Conservation (phyloP, 2,113 vertebrate genomes). For the Dasyurus viverrinus region DNA sequence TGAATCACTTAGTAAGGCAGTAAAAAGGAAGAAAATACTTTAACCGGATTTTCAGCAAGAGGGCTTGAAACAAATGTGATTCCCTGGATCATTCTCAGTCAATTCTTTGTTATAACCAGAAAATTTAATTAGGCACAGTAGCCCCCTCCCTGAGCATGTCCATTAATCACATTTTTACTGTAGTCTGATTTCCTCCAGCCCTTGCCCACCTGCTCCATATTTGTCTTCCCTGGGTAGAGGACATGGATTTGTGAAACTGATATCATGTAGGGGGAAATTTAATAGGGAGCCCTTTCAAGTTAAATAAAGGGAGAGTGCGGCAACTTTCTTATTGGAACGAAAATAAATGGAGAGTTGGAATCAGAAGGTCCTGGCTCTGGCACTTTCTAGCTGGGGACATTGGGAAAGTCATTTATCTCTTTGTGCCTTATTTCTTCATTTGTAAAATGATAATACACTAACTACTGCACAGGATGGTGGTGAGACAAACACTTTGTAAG, state of each 20-base stretch:
- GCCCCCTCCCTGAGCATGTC: constrained; percentile 30
- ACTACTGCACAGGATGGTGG: neutral
- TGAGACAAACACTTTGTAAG: neutral
- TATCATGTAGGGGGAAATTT: neutral
- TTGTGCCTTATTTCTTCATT: constrained; percentile 8
- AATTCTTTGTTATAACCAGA: constrained; percentile 65
- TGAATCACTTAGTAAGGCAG: constrained; percentile 20
- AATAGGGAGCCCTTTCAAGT: neutral
- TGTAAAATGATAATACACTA: neutral
- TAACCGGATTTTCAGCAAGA: constrained; percentile 53
- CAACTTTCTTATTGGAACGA: constrained; percentile 19
- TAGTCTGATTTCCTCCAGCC: constrained; percentile 54
- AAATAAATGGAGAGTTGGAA: neutral
- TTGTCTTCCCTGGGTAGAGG: constrained; percentile 14
- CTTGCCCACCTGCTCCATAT: constrained; percentile 32
- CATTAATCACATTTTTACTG: constrained; percentile 36
- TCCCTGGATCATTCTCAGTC: constrained; percentile 20
- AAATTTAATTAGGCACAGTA: constrained; percentile 59
- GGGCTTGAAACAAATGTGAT: constrained; percentile 51
- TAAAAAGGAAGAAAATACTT: constrained; percentile 19
- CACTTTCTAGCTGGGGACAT: neutral
- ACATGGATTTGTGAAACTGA: neutral
- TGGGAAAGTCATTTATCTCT: neutral
- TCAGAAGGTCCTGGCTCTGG: neutral
- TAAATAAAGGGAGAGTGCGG: neutral